These are phyloP conservation scores for Amphilophus citrinellus DNA, from an alignment of 2,113 vertebrate genomes.

Conservation along the genomic window DNA sequence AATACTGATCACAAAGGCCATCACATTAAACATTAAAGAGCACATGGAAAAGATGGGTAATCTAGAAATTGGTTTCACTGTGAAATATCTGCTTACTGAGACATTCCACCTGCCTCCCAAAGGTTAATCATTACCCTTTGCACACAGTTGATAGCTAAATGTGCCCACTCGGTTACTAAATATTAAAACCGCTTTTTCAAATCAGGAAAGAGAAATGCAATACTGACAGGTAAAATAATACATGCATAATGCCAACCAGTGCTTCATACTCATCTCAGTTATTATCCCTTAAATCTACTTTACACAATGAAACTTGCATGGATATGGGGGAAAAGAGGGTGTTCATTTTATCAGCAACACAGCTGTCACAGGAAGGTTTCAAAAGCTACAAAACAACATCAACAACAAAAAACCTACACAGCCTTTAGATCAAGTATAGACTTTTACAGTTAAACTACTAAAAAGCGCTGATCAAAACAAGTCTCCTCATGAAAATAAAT, in stretches of 20 bases:
- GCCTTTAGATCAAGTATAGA: background rate
- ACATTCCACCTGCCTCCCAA: background rate
- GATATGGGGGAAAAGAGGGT: background rate
- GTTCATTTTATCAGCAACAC: background rate
- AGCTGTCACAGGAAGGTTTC: background rate
- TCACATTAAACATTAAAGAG: background rate
- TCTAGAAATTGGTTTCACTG: background rate
- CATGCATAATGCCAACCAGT: background rate
- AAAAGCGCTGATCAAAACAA: conserved; percentile 35
- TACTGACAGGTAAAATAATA: background rate
- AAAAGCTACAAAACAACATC: background rate
- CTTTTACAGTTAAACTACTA: background rate
- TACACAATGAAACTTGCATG: background rate
- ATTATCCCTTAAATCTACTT: background rate
- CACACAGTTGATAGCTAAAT: conserved; percentile 2
- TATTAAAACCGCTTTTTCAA: background rate
- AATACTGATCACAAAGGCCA: background rate
- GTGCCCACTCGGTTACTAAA: conserved; percentile 51
- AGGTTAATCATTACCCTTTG: conserved; percentile 64
- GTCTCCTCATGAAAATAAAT: conserved; percentile 49
- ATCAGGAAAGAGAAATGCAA: background rate
- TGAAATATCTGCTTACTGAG: background rate
- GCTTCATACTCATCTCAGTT: too few species aligned
- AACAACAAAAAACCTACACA: background rate
- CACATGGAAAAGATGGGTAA: background rate